Evolutionary conservation across 2,113 vertebrate genomes (phyloP).

Genomic region (Podiceps cristatus): DNA sequence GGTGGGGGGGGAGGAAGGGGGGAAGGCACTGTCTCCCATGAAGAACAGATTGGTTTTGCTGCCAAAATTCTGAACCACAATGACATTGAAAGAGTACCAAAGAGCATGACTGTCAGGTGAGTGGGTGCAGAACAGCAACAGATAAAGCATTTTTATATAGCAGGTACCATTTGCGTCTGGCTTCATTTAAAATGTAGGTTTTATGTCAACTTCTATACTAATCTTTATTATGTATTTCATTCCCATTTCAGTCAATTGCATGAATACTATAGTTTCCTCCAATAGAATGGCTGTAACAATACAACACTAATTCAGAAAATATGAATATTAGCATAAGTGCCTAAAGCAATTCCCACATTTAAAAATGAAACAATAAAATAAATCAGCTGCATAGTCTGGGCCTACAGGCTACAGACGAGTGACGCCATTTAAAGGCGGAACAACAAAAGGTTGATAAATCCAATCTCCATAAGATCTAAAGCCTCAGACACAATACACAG

Average conservation of each 20-base stretch:
- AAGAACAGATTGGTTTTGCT: background rate
- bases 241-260: background rate
- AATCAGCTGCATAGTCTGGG: constrained; percentile 20
- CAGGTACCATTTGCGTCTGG: background rate
- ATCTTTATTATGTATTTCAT: background rate
- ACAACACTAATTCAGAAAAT: constrained; percentile 54
- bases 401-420: constrained; percentile 49
- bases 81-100: background rate
- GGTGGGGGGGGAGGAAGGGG: too few species aligned
- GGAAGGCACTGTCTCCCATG: rapidly evolving
- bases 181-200: background rate
- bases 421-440: constrained; percentile 57
- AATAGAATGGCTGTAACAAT: constrained; percentile 43
- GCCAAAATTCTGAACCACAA: background rate
- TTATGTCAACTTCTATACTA: background rate
- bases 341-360: constrained; percentile 46
- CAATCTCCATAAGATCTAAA: constrained; percentile 56
- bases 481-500: constrained; percentile 40
- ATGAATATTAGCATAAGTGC: constrained; percentile 42
- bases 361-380: constrained; percentile 65
- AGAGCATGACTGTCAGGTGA: background rate
- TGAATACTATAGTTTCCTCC: constrained; percentile 21
- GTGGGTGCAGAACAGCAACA: background rate
- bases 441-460: constrained; percentile 57
- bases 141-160: background rate